A percentile compares a stretch with the other conserved stretches of the same genome.
Evolutionary conservation across 2,797 vertebrate species (phyloP).

Genomic region (Notolabrus celidotus): DNA sequence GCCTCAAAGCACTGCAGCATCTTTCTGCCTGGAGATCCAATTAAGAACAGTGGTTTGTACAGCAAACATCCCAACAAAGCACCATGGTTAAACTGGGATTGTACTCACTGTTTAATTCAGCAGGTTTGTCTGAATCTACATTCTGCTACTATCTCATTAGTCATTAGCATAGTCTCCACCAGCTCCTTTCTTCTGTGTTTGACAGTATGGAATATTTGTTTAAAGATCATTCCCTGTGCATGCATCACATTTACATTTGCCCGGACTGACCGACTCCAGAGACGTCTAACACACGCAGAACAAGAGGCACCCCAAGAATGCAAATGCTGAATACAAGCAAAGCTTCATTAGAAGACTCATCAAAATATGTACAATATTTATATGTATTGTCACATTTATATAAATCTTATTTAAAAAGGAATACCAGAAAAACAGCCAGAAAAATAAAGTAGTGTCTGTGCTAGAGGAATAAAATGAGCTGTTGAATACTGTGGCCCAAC

Average conservation of each 20-base stretch:
- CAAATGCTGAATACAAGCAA: conserved; percentile 7
- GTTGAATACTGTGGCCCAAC: conserved; percentile 8
- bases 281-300: conserved; percentile 4
- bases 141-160: conserved; percentile 46
- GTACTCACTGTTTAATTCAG: conserved; percentile 6
- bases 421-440: not conserved
- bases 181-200: conserved; percentile 22
- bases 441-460: not conserved
- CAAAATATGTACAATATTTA: not conserved
- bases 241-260: conserved; percentile 47
- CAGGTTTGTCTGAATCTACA: conserved; percentile 16
- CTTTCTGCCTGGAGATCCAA: conserved; percentile 36
- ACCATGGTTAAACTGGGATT: conserved; percentile 11
- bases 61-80: conserved; percentile 23
- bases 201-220: conserved; percentile 35
- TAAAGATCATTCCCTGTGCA: conserved; percentile 33
- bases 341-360: not conserved
- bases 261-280: not conserved
- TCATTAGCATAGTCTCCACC: conserved; percentile 25
- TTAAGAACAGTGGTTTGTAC: conserved; percentile 35
- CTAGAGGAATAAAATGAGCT: not conserved
- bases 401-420: not conserved
- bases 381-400: not conserved
- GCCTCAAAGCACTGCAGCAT: not conserved
- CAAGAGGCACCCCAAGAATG: conserved; percentile 12